phyloP scores from a whole-genome alignment of 2,797 vertebrate species.

The Rhinogobio ventralis region DNA sequence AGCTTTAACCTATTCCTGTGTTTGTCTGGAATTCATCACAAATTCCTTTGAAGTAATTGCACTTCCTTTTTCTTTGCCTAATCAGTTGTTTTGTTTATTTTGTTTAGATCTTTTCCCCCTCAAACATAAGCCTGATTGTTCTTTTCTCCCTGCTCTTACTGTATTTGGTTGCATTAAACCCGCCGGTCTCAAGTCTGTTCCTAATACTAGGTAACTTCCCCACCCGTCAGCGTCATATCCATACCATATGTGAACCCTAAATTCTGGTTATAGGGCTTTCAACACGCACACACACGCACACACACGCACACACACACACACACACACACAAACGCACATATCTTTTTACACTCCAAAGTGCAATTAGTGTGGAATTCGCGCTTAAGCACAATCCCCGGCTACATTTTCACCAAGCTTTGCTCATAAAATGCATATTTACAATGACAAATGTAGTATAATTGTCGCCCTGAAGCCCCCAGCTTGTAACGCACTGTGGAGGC shows the following conservation, averaged over 20 bases:
- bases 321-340: slow-evolving; percentile 9
- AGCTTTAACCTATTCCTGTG: slow-evolving; percentile 18
- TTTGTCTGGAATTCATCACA: slow-evolving; percentile 40
- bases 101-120: slow-evolving; percentile 18
- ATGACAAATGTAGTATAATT: slow-evolving; percentile 54
- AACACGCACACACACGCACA: neutral
- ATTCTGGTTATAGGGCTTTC: slow-evolving; percentile 40
- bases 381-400: slow-evolving; percentile 51
- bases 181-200: neutral
- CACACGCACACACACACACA: neutral
- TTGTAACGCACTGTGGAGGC: neutral
- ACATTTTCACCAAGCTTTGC: slow-evolving; percentile 56
- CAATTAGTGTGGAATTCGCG: slow-evolving; percentile 65
- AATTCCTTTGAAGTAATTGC: slow-evolving; percentile 45
- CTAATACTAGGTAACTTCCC: slow-evolving; percentile 26
- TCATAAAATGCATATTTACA: slow-evolving; percentile 61
- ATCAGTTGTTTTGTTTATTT: slow-evolving; percentile 39
- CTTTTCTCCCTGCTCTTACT: neutral
- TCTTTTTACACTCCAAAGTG: slow-evolving; percentile 63
- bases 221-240: neutral
- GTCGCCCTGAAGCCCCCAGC: slow-evolving; percentile 14
- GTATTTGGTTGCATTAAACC: slow-evolving; percentile 7
- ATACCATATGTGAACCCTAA: slow-evolving; percentile 15
- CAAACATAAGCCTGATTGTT: neutral
- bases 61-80: slow-evolving; percentile 32